Conservation (phyloP, 2,888 invertebrate genomes). For the Stomorhina lunata region DNA sequence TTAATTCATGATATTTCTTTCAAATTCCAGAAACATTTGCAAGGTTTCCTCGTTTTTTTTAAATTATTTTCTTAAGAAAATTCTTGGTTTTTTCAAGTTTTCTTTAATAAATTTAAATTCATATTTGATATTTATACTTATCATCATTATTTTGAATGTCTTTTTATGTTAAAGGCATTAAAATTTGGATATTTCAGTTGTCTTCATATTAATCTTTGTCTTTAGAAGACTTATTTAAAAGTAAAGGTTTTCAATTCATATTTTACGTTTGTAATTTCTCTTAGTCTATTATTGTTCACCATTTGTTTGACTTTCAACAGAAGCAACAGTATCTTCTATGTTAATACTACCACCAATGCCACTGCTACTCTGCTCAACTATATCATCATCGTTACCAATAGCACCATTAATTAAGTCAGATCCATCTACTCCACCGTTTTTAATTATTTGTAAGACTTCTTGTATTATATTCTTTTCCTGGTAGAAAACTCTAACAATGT, state of each 20-base stretch:
- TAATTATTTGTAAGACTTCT: slow-evolving; percentile 70
- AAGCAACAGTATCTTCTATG: not conserved
- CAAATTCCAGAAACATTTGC: too few relatives aligned
- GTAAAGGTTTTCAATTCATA: not conserved
- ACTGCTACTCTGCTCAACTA: slow-evolving; percentile 25
- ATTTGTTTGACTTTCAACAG: not conserved
- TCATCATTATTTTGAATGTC: not conserved
- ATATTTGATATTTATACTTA: not conserved
- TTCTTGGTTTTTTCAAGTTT: not conserved
- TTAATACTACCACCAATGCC: slow-evolving; percentile 17
- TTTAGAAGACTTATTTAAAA: not conserved
- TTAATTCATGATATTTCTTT: not conserved
- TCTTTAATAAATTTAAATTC: not conserved
- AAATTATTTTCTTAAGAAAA: not conserved
- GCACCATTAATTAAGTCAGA: slow-evolving; percentile 11
- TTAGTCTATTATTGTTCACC: slow-evolving; percentile 20
- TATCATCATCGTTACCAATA: not conserved
- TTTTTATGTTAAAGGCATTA: not conserved
- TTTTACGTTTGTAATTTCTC: not conserved
- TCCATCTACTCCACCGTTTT: slow-evolving; percentile 21
- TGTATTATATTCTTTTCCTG: slow-evolving; percentile 76
- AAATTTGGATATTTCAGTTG: not conserved
- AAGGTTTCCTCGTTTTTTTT: not conserved
- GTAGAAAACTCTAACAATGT: slow-evolving; percentile 75
- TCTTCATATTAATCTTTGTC: not conserved